A percentile compares a stretch with the other conserved stretches of the same genome.
These are phyloP conservation scores for Acrocephalus kingi DNA, from an alignment of 2,113 vertebrate species.

Conservation along the genomic window DNA sequence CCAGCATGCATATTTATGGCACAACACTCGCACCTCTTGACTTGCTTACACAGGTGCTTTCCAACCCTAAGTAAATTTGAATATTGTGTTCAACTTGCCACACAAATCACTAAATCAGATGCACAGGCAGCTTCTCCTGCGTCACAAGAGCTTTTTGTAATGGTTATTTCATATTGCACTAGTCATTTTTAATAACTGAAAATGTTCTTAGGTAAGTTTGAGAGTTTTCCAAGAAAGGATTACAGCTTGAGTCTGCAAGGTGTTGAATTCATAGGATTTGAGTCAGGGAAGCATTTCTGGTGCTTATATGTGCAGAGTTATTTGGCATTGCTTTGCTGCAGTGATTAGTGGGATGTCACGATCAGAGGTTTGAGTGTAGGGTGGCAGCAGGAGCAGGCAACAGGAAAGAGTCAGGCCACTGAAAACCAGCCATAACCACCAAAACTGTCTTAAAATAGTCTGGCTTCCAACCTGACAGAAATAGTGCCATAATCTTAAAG, in stretches of 20 bases:
- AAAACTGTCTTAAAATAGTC: background rate
- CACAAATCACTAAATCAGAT: constrained; percentile 14
- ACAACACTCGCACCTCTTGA: background rate
- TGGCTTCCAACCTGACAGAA: background rate
- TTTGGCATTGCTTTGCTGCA: background rate
- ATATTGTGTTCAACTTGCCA: constrained; percentile 36
- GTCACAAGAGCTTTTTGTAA: background rate
- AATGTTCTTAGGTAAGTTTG: background rate
- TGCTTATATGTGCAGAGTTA: background rate
- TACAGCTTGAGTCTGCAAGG: background rate
- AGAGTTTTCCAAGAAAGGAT: background rate
- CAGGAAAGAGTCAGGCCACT: background rate
- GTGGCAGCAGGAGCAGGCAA: background rate
- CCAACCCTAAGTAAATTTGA: constrained; percentile 31
- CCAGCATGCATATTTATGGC: background rate
- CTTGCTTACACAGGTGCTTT: constrained; percentile 41
- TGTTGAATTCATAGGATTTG: background rate
- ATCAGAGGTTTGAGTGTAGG: background rate
- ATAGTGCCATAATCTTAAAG: background rate
- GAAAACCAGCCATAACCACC: background rate
- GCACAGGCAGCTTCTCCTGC: background rate
- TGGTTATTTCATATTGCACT: background rate
- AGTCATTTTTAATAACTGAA: background rate
- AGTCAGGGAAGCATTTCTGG: background rate
- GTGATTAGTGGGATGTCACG: background rate